Base-by-base conservation (phyloP, 2,113 vertebrate species). In the Catagonus wagneri region DNA sequence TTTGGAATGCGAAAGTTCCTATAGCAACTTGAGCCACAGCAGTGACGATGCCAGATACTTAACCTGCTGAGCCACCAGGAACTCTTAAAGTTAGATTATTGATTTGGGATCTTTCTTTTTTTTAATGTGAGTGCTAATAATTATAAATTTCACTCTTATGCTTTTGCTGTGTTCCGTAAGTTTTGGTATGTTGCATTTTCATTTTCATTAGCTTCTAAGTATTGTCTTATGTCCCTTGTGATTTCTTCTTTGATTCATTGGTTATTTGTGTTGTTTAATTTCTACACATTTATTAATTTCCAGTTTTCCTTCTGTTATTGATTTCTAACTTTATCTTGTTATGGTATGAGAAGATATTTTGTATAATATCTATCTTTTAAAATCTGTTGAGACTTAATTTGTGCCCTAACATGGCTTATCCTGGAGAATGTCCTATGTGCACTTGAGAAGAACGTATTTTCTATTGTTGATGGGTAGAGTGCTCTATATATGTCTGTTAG, bases 21-120 rank as follows among this genome's bases (percentile, higher is more conserved):
- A 44, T 44, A 44, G 44, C 8, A 44, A 44, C 44, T 44, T 44
- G 44, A 44, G 44, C 44, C 44, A 44, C 44, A 44, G 44, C 44
- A 44, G 44, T 44, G 44, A 44, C 8, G 44, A 44, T 8, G 44
- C 44, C 44, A 8, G 44, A 44, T 44, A 44, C 44, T 44, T 44
- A 44, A 44, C 8, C 44, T 44, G 44, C 8, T 44, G 44, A 44
- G 44, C 44, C 44, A 44, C 8, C 44, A 44, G 44, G 44, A 44
- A 44, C 44, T 44, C 44, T 8, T 81, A 27, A 81, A 91, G 36
- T 83, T 72, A 61, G 54, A 22, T 50, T 71, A 17, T 52, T 52
- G 39, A 92, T 83, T 80, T 61, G 54, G 68, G n/a, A 83, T 61
- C 16, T 92, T 79, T 90, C 56, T 71, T 91, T 50, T 61, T 58